A percentile compares a stretch with the other conserved stretches of the same genome.
phyloP scores from a whole-genome alignment of 1,140 invertebrate genomes.

The Magallana gigas region DNA sequence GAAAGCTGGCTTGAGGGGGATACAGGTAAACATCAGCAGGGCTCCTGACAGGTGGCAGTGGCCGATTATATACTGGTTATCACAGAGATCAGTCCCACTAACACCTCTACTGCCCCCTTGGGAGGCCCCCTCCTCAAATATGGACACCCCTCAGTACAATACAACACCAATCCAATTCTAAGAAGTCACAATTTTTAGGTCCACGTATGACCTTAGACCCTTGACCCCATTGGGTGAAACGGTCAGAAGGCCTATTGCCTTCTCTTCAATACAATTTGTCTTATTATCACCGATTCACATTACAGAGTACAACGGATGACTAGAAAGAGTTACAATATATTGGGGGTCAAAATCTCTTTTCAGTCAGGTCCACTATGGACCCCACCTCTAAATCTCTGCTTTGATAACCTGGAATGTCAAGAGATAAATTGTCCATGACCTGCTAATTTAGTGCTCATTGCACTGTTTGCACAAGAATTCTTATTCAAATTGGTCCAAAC shows the following conservation, averaged over 20 bases:
- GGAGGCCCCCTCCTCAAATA: neutral
- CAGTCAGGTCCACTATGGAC: neutral
- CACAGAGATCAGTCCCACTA: neutral
- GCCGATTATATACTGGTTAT: neutral
- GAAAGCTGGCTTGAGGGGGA: neutral
- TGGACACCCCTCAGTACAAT: neutral
- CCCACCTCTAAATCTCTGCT: neutral
- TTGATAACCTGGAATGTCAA: conserved; percentile 25
- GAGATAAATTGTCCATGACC: no score
- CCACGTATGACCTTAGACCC: neutral
- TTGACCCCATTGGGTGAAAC: neutral
- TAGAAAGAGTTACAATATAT: conserved; percentile 1
- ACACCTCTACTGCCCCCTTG: neutral
- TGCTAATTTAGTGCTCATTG: neutral
- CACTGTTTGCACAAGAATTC: neutral
- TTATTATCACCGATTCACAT: neutral
- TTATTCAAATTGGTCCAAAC: conserved; percentile 30
- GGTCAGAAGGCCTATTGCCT: neutral
- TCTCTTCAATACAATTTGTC: neutral
- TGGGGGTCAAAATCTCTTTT: neutral
- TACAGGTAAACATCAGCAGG: no score
- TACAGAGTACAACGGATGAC: neutral
- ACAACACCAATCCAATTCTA: neutral
- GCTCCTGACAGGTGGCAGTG: neutral
- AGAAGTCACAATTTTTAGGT: neutral